Evolutionary conservation across 2,888 invertebrate species (phyloP).

Genomic region (Iselma pallidipennis): DNA sequence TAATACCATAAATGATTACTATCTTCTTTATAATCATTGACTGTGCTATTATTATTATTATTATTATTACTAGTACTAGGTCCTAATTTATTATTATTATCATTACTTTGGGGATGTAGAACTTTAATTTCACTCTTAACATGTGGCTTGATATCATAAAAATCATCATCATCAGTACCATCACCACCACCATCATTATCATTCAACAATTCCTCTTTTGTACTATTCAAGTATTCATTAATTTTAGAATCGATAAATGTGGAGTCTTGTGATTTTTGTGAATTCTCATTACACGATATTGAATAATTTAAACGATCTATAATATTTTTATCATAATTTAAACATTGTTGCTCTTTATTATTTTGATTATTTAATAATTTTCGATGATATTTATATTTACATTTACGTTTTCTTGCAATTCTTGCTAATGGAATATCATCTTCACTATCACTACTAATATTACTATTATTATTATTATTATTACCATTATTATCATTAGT

Average conservation of each 20-base stretch:
- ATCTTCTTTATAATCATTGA: constrained; percentile 30
- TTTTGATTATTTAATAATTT: not conserved
- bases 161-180: not conserved
- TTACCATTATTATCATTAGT: not conserved
- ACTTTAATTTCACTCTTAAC: constrained; percentile 22
- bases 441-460: constrained; percentile 21
- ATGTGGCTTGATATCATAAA: constrained; percentile 19
- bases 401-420: constrained; percentile 4
- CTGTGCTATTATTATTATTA: constrained; percentile 19
- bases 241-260: too few relatives aligned
- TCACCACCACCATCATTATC: not conserved
- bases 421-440: constrained; percentile 30
- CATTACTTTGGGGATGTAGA: not conserved
- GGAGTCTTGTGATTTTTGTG: not conserved
- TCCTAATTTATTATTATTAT: constrained; percentile 16
- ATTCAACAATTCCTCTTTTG: not conserved
- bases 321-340: not conserved
- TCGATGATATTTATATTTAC: not conserved
- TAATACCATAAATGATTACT: constrained; percentile 29
- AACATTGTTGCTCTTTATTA: not conserved
- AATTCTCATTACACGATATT: not conserved
- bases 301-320: not conserved
- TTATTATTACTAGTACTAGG: constrained; percentile 27
- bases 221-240: not conserved
- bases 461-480: not conserved